A percentile compares a stretch with the other conserved stretches of the same genome.
Conservation (phyloP, 2,113 vertebrate species). For the Leptobrachium ailaonicum region DNA sequence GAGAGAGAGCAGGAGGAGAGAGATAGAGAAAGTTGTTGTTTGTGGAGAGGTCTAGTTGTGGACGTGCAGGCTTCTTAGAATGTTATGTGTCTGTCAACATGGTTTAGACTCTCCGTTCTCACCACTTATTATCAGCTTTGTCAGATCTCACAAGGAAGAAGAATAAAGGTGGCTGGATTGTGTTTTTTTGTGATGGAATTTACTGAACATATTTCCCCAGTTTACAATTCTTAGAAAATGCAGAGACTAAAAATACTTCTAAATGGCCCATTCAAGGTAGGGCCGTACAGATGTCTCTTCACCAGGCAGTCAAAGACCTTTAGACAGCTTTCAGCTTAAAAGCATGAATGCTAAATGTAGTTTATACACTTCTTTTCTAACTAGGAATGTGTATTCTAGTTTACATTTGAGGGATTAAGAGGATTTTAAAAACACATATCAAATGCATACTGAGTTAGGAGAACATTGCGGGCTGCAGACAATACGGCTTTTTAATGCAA, state of each 20-base stretch:
- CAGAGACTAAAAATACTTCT: background rate
- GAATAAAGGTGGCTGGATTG: background rate
- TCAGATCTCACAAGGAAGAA: conserved; percentile 19
- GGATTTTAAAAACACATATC: too few species aligned
- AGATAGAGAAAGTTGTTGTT: background rate
- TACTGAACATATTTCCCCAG: background rate
- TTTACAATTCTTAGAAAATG: conserved; percentile 16
- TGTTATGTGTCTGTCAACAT: background rate
- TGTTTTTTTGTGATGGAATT: conserved; percentile 25
- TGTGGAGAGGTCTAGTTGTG: background rate
- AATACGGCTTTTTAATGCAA: too few species aligned
- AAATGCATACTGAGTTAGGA: too few species aligned
- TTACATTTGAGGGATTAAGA: too few species aligned
- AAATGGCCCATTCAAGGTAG: background rate
- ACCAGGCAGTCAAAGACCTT: background rate
- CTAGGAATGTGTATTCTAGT: too few species aligned
- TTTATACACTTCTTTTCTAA: too few species aligned
- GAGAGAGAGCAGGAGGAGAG: background rate
- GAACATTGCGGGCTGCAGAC: too few species aligned
- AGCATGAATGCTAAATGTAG: too few species aligned
- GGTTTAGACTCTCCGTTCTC: background rate
- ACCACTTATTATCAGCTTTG: conserved; percentile 23
- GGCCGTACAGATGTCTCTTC: background rate
- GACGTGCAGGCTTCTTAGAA: background rate
- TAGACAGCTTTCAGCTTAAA: background rate